These are phyloP conservation scores for Ichneumon xanthorius DNA, from an alignment of 2,888 invertebrate genomes.

Conservation along the genomic window DNA sequence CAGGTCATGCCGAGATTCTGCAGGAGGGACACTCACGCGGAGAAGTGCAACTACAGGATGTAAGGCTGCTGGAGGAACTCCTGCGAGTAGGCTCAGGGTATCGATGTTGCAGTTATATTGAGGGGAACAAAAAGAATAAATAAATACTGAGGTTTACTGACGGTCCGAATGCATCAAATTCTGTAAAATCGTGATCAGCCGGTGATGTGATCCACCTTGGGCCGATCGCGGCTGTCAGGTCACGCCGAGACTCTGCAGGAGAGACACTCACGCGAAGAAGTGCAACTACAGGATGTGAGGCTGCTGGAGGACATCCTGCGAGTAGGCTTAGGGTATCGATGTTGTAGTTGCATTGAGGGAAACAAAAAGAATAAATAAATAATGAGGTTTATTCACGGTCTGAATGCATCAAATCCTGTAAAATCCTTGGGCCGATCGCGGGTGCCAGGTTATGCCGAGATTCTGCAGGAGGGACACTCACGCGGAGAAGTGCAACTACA, in stretches of 20 bases:
- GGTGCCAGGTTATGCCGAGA: conserved; percentile 77
- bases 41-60: conserved; percentile 79
- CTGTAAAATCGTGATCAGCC: too few species aligned
- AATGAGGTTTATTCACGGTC: too few species aligned
- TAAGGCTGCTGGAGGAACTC: conserved; percentile 75
- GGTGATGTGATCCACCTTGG: too few species aligned
- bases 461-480: conserved; percentile 71
- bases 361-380: too few species aligned
- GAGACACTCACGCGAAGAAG: conserved; percentile 76
- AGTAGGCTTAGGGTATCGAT: conserved; percentile 60
- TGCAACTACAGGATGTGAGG: conserved; percentile 81
- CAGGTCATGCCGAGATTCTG: conserved; percentile 73
- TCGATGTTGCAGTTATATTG: not conserved
- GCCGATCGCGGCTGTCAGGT: conserved; percentile 76
- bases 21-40: conserved; percentile 74
- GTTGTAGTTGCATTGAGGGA: too few species aligned
- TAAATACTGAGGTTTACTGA: not conserved
- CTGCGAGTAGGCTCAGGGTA: conserved; percentile 68
- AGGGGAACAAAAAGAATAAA: not conserved
- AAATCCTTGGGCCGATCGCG: conserved; percentile 74
- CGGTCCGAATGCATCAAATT: too few species aligned
- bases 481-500: conserved; percentile 80
- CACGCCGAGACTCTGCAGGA: conserved; percentile 71
- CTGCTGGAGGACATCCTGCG: conserved; percentile 70
- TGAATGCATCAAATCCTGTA: too few species aligned